These are phyloP conservation scores for Rana temporaria DNA, from an alignment of 2,113 vertebrate genomes.

Conservation along the genomic window DNA sequence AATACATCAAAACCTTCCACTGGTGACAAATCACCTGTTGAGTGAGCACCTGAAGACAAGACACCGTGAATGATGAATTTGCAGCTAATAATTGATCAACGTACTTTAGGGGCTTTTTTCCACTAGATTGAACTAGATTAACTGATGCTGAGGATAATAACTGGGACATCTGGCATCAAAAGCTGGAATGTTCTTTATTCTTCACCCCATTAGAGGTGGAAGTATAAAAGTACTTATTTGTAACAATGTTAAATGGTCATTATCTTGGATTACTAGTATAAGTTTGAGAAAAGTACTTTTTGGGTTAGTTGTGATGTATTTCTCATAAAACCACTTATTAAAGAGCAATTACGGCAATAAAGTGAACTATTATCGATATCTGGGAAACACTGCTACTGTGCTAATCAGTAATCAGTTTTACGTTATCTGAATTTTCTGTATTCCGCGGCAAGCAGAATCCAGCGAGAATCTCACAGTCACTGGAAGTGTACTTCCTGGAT, in stretches of 20 bases:
- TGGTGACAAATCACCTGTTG: constrained; percentile 49
- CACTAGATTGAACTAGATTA: constrained; percentile 5
- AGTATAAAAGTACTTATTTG: not conserved
- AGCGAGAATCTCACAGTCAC: not conserved
- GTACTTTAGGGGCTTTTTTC: constrained; percentile 7
- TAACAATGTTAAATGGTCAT: not conserved
- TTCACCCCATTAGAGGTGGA: not conserved
- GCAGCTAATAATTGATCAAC: constrained; percentile 4
- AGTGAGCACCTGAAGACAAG: constrained; percentile 32
- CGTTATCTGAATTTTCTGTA: not conserved
- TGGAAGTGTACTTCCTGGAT: not conserved
- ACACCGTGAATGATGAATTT: constrained; percentile 25
- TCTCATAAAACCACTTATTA: not conserved
- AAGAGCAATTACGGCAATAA: not conserved
- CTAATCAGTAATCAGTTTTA: not conserved
- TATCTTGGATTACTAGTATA: too few relatives aligned
- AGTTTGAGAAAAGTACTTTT: too few relatives aligned
- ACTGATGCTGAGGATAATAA: constrained; percentile 11
- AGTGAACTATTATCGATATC: not conserved
- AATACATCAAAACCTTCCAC: constrained; percentile 45
- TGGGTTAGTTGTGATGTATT: not conserved
- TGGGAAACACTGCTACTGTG: not conserved
- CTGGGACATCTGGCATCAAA: constrained; percentile 40
- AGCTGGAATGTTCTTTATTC: not conserved
- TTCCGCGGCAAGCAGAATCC: not conserved